Base-by-base conservation (phyloP, 1,140 invertebrate genomes). In the Antheraea mylitta region DNA sequence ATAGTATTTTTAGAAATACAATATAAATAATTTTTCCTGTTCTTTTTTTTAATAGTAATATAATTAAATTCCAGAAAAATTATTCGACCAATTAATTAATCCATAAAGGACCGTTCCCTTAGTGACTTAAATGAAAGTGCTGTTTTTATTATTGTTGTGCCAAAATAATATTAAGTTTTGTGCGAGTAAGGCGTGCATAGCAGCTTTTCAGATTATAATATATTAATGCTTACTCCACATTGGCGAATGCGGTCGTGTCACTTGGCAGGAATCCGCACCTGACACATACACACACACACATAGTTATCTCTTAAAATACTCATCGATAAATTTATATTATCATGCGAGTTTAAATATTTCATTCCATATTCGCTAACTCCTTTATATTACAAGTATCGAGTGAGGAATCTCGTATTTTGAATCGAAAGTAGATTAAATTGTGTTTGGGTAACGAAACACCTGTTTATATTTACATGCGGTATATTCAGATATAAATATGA, bases 251-350 rank as follows among this genome's bases (percentile, higher is more conserved):
- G 87, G 86, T 89, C 82, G 89, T 87, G 83, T 91, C 89, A 80
- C 86, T 91, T 70, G 89, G 87, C 89, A 89, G 87, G 89, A 91
- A 91, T 73, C 89, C 87, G 89, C 89, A 91, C 87, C 89, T 91
- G 89, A 82, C 83, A 90, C 58, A 60, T 10, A 60, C 18, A 42
- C 38, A 42, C 38, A 42, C 82, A 90, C 63, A 83, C 68, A 81
- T 68, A 83, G 73, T 72, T 78, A 75, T 75, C 69, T 65, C 72
- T 77, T 79, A 69, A 69, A 73, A 45, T 53, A 65, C 58, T 10
- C 37, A 36, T 48, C 64, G 64, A 37, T 37, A 63, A 7, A 30
- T 36, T 63, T 63, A 37, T 60, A 16, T 53, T 16, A 53, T 53
- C 45, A 53, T 53, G 38, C 38, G 38, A 42, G 38, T 11, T 42